Percentiles rank a stretch among this genome's conserved stretches.
These are phyloP conservation scores for Heterodera carotae DNA, from an alignment of 1,140 invertebrate genomes.

Conservation along the genomic window DNA sequence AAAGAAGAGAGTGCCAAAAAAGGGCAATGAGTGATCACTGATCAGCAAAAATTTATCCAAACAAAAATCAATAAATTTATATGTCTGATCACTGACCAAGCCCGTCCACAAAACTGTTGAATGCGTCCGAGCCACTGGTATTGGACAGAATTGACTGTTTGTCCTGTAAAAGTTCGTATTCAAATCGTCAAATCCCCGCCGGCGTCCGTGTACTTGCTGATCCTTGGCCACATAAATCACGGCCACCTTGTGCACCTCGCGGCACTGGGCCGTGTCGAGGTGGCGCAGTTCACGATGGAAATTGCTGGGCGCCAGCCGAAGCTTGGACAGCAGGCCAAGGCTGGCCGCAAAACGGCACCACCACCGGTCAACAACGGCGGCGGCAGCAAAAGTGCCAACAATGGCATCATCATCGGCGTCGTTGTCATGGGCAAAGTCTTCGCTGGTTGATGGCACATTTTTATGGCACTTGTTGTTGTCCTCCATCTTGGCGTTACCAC, in stretches of 20 bases:
- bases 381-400: neutral
- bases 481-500: too few species aligned
- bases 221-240: conserved; percentile 92
- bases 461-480: neutral
- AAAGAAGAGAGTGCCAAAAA: too few species aligned
- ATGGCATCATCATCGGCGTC: neutral
- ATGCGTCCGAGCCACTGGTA: conserved; percentile 47
- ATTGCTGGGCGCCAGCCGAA: conserved; percentile 34
- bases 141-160: conserved; percentile 61
- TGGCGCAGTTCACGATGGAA: conserved; percentile 59
- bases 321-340: conserved; percentile 38
- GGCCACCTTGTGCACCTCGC: conserved; percentile 98
- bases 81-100: conserved; percentile 66
- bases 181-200: conserved; percentile 28
- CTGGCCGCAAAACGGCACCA: conserved; percentile 51
- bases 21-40: too few species aligned
- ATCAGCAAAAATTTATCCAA: neutral
- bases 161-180: conserved; percentile 51
- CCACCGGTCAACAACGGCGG: neutral
- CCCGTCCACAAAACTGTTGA: conserved; percentile 81
- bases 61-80: neutral
- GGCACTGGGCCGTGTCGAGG: conserved; percentile 67
- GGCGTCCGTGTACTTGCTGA: conserved; percentile 95
- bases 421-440: neutral
- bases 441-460: neutral